Evolutionary conservation across 1,140 invertebrate genomes (phyloP), one percentile per base, ranked within the genome.

Genomic region (Penaeus indicus): DNA sequence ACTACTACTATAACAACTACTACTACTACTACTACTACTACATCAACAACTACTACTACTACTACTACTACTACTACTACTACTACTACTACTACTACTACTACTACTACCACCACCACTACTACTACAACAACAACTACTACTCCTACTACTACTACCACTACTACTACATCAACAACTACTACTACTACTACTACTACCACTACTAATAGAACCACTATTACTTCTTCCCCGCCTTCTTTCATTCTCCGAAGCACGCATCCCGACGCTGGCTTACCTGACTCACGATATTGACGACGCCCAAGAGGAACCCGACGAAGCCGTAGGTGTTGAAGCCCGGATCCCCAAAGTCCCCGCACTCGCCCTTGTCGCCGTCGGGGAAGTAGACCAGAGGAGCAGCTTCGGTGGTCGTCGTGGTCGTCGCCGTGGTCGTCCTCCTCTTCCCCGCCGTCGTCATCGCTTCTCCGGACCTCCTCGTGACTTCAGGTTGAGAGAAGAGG

Each of bases 271-370:
- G 2, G 3, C 38, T 32, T 27, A 87, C 85, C 85, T 80, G 85
- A 3, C 27, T 61, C 8, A 89, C 87, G 42, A 85, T 81, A 25
- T 89, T 89, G 60, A 89, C 82, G 8, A 89, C 88, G 18, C 83
- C 83, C 25, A 89, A 47, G 64, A 89, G 77, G 69, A 86, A 85
- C 22, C 83, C 85, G n/a, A 89, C 67, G 62, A 89, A 86, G 21
- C 88, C 84, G 60, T 84, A 89, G 69, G 88, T 78, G 69, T 89
- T 77, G 72, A 89, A 89, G 1, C 88, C 88, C 8, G 63, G n/a
- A 4, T 75, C n/a, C 10, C 47, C 67, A 19, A 25, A 32, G 64
- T 86, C 88, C 8, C 78, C 83, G 61, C 88, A 89, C 78, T 82
- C 61, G 13, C 85, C 78, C n/a, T 32, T 11, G 25, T 32, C 75